Conservation (phyloP, 2,888 invertebrate genomes). For the Ophion slaviceki region DNA sequence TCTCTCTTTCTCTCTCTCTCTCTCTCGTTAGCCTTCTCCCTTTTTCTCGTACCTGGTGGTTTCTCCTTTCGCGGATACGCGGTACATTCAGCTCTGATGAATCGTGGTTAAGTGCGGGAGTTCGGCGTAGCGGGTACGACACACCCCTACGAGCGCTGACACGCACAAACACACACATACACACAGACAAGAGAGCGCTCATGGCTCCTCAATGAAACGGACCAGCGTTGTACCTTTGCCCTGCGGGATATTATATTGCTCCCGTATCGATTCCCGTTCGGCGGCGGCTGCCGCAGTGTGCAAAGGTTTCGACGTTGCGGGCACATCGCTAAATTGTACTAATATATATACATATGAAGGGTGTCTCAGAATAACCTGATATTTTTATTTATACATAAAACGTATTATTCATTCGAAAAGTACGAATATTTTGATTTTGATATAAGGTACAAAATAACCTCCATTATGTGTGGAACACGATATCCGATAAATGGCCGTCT, state of each 20-base stretch:
- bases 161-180: neutral
- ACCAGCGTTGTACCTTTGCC: neutral
- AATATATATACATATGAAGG: neutral
- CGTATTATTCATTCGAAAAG: too few species aligned
- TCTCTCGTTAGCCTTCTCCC: conserved; percentile 9
- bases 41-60: conserved; percentile 18
- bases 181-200: neutral
- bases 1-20: neutral
- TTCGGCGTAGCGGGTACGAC: conserved; percentile 6
- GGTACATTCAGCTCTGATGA: conserved; percentile 65
- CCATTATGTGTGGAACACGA: too few species aligned
- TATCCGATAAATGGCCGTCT: too few species aligned
- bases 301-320: neutral
- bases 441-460: too few species aligned
- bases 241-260: conserved; percentile 37
- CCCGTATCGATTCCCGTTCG: conserved; percentile 29
- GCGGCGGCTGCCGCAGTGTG: conserved; percentile 3
- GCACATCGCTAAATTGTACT: neutral
- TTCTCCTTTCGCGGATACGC: conserved; percentile 33
- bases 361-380: too few species aligned
- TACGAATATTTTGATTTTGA: too few species aligned
- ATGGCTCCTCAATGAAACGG: conserved; percentile 33
- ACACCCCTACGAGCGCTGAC: neutral
- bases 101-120: conserved; percentile 55
- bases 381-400: too few species aligned